A percentile compares a stretch with the other conserved stretches of the same genome.
phyloP scores from a whole-genome alignment of 2,113 vertebrate genomes.

The Carettochelys insculpta region DNA sequence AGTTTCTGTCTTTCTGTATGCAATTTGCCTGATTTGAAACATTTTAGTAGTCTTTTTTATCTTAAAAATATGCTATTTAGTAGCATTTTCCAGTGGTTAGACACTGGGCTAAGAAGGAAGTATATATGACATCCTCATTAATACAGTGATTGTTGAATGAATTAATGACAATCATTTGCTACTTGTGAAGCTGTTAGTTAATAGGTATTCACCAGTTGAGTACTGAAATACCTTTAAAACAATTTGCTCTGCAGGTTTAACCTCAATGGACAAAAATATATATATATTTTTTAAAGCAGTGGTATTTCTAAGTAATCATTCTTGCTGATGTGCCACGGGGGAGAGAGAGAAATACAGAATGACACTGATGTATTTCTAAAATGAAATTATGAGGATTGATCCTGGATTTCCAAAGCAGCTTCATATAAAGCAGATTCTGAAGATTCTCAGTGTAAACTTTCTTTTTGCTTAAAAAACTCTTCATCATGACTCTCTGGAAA shows the following conservation, averaged over 20 bases:
- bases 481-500: not conserved
- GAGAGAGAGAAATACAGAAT: not conserved
- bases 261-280: not conserved
- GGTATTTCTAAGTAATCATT: not conserved
- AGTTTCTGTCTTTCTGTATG: not conserved
- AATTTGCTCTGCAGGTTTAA: not conserved
- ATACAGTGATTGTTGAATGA: not conserved
- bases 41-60: not conserved
- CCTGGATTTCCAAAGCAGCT: slow-evolving; percentile 10
- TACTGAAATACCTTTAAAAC: not conserved
- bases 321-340: not conserved
- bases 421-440: not conserved
- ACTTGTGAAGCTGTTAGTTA: not conserved
- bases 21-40: not conserved
- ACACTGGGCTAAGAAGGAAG: not conserved
- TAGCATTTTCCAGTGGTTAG: not conserved
- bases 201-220: slow-evolving; percentile 10
- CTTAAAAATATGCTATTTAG: not conserved
- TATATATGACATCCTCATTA: not conserved
- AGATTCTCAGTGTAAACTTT: not conserved
- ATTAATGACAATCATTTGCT: not conserved
- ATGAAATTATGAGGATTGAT: not conserved
- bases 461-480: not conserved
- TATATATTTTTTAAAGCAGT: not conserved
- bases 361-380: not conserved